A percentile compares a stretch with the other conserved stretches of the same genome.
These are phyloP conservation scores for Agriopis marginaria DNA, from an alignment of 2,888 invertebrate genomes.

Conservation along the genomic window DNA sequence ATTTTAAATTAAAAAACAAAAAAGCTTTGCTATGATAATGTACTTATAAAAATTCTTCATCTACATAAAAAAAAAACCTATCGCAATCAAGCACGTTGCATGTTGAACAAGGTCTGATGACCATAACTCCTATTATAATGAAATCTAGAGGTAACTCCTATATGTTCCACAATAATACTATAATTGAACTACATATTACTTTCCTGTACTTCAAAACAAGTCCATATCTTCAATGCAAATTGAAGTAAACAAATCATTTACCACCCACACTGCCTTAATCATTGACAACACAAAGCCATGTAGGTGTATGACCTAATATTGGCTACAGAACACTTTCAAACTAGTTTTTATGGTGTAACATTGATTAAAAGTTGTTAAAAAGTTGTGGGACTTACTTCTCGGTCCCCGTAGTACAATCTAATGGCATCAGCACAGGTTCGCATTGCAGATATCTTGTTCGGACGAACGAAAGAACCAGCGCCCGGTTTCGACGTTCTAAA, in stretches of 20 bases:
- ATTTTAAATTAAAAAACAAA: no score
- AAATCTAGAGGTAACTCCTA: not conserved
- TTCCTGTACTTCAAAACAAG: not conserved
- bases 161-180: not conserved
- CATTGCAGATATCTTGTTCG: constrained; percentile 91
- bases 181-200: not conserved
- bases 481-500: constrained; percentile 91
- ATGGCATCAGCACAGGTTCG: constrained; percentile 92
- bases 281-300: constrained; percentile 16
- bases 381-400: constrained; percentile 65
- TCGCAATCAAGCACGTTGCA: not conserved
- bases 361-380: constrained; percentile 11
- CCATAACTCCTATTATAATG: constrained; percentile 11
- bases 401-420: constrained; percentile 76
- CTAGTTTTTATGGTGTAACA: constrained; percentile 24
- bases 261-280: constrained; percentile 17
- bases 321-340: constrained; percentile 10
- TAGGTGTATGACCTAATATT: constrained; percentile 53
- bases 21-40: no score
- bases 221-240: not conserved
- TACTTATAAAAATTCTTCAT: no score
- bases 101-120: constrained; percentile 28
- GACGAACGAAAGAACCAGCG: constrained; percentile 95
- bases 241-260: constrained; percentile 19
- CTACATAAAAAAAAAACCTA: not conserved